Evolutionary conservation across 2,113 vertebrate species (phyloP).

Genomic region (Turnix velox): DNA sequence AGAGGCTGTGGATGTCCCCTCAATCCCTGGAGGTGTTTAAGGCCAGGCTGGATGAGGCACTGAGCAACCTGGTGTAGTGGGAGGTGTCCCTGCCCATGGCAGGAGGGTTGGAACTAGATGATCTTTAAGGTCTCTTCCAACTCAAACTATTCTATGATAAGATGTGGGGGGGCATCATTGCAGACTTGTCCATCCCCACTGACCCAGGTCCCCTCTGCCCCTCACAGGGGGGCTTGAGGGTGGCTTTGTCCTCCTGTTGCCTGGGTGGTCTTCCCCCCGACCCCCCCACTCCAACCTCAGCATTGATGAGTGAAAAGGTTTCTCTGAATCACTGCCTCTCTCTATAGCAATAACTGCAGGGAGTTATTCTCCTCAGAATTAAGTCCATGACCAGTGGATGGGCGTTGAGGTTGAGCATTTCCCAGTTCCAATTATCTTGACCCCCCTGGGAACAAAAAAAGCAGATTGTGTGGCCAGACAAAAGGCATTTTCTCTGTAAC

Average conservation of each 20-base stretch:
- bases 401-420: constrained; percentile 26
- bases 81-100: too few species aligned
- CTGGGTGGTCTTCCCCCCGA: constrained; percentile 50
- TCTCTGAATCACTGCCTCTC: constrained; percentile 10
- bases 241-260: constrained; percentile 28
- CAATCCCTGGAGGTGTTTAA: too few species aligned
- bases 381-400: constrained; percentile 46
- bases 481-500: constrained; percentile 20
- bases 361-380: constrained; percentile 60
- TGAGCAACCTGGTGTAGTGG: too few species aligned
- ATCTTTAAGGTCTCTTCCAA: too few species aligned
- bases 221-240: background rate
- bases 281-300: too few species aligned
- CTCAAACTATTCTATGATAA: too few species aligned
- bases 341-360: constrained; percentile 52
- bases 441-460: constrained; percentile 34
- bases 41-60: too few species aligned
- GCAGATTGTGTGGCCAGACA: constrained; percentile 25
- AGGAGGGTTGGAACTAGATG: too few species aligned
- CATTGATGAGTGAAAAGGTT: constrained; percentile 20
- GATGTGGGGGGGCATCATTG: rapidly evolving
- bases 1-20: too few species aligned
- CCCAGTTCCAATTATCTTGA: constrained; percentile 40
- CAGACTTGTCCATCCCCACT: background rate
- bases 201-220: background rate